Conservation (phyloP, 1,140 invertebrate genomes). For the Tetragnatha versicolor region DNA sequence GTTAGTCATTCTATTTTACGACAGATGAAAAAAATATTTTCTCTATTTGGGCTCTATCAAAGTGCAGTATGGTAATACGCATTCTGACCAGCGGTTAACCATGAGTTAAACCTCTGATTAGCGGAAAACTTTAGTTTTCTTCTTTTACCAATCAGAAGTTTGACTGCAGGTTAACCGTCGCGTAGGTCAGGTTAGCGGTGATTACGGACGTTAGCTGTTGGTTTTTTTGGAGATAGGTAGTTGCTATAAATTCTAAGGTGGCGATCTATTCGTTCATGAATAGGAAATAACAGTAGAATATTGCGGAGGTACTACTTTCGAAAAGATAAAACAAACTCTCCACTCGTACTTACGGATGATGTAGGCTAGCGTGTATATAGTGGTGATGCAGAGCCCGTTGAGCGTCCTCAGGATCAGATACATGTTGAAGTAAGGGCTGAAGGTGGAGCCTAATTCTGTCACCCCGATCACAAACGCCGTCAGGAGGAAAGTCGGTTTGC, state of each 20-base stretch:
- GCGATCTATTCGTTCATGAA: too few relatives aligned
- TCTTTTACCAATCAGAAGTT: too few relatives aligned
- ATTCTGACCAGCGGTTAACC: too few relatives aligned
- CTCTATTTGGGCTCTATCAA: too few relatives aligned
- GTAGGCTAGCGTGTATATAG: slow-evolving; percentile 14
- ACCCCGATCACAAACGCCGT: not conserved
- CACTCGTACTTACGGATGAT: slow-evolving; percentile 14
- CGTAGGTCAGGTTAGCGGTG: too few relatives aligned
- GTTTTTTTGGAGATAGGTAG: not conserved
- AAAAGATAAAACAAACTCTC: not conserved
- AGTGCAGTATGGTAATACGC: too few relatives aligned
- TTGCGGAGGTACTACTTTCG: not conserved
- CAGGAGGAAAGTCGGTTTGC: slow-evolving; percentile 11
- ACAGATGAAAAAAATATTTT: too few relatives aligned
- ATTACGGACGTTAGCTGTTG: too few relatives aligned
- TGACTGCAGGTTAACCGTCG: too few relatives aligned
- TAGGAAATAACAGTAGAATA: not conserved
- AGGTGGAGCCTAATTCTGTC: slow-evolving; percentile 12
- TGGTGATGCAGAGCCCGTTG: slow-evolving; percentile 11
- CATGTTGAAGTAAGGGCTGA: not conserved
- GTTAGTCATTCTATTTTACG: too few relatives aligned
- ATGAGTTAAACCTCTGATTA: too few relatives aligned
- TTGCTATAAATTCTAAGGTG: not conserved
- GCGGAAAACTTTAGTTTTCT: too few relatives aligned
- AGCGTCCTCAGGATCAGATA: not conserved